Percentiles rank a stretch among this genome's conserved stretches.
Evolutionary conservation across 2,888 invertebrate genomes (phyloP).

Genomic region (Linyphia triangularis): DNA sequence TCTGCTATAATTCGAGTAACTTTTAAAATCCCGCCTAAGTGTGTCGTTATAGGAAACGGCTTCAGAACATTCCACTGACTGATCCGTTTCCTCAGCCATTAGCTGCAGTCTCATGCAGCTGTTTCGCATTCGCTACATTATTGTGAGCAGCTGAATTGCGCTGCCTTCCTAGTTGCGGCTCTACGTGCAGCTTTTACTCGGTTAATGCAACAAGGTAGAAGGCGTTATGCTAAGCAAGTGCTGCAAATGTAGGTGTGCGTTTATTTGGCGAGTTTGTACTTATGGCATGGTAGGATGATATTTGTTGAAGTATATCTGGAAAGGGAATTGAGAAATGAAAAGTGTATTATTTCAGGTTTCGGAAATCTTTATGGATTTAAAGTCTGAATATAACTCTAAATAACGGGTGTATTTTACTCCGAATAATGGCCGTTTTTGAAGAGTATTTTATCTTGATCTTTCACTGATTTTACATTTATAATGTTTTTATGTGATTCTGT

Average conservation of each 20-base stretch:
- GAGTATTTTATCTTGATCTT: no score
- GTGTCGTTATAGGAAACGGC: slow-evolving; percentile 17
- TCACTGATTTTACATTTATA: no score
- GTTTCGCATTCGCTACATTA: slow-evolving; percentile 8
- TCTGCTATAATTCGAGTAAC: slow-evolving; percentile 10
- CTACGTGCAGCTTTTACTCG: slow-evolving; percentile 4
- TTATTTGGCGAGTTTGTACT: no score
- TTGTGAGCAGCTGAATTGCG: neutral
- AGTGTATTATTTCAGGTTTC: no score
- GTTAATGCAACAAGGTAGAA: slow-evolving; percentile 16
- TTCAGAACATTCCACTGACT: slow-evolving; percentile 17
- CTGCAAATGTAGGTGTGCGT: neutral
- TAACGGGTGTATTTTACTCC: no score
- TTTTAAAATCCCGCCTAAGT: slow-evolving; percentile 21
- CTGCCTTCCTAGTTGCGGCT: neutral
- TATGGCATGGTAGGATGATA: no score
- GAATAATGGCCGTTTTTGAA: no score
- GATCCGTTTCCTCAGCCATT: slow-evolving; percentile 54
- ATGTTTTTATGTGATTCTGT: no score
- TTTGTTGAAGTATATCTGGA: no score
- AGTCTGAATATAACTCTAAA: no score
- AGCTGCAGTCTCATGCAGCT: slow-evolving; percentile 33
- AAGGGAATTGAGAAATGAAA: no score
- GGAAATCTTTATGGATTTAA: no score
- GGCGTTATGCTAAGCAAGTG: neutral